Base-by-base conservation (phyloP, 2,888 invertebrate genomes). In the Pachymerium ferrugineum region DNA sequence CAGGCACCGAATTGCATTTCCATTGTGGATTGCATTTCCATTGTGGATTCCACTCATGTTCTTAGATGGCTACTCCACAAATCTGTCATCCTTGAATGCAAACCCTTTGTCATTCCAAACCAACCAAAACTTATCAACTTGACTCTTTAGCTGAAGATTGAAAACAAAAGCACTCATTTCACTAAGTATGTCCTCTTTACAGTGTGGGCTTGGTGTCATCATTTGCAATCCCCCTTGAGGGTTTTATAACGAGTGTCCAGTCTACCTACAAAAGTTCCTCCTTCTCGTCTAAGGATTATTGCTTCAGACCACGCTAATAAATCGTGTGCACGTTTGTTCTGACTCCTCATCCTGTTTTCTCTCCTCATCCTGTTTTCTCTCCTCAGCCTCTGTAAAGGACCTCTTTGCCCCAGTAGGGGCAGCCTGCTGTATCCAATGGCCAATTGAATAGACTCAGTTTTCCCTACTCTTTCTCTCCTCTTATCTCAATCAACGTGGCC, bases 281-380 rank as follows among this genome's bases (percentile, higher is more conserved):
- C 28, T 25, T 22, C 5, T 28, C 62, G 25, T 62, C 62, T 28
- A 28, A 28, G 62, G 62, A 62, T 62, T 62, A 62, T 62, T 62
- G 62, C 62, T 62, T 25, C 62, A 62, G 62, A 62, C 62, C 62
- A 62, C 62, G 62, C 62, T 62, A 62, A 62, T 62, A 62, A 62
- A 62, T 22, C 62, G 62, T 62, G 62, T 62, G 62, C 62, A 28
- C 62, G 25, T 28, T 62, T 62, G 62, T 62, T 28, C 62, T 4
- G 3, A 1, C 62, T 25, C 62, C 28, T 28, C 28, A 62, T 28
- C 62, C 62, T 28, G 62, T 28, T 62, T 62, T 62, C 62, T 62
- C 28, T 28, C 62, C 47, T 54, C n/a, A n/a, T 54, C 47, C 47
- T n/a, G n/a, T n/a, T n/a, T n/a, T n/a, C n/a, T n/a, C n/a, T n/a